phyloP scores from a whole-genome alignment of 2,113 vertebrate species.

The Dicerorhinus sumatrensis region DNA sequence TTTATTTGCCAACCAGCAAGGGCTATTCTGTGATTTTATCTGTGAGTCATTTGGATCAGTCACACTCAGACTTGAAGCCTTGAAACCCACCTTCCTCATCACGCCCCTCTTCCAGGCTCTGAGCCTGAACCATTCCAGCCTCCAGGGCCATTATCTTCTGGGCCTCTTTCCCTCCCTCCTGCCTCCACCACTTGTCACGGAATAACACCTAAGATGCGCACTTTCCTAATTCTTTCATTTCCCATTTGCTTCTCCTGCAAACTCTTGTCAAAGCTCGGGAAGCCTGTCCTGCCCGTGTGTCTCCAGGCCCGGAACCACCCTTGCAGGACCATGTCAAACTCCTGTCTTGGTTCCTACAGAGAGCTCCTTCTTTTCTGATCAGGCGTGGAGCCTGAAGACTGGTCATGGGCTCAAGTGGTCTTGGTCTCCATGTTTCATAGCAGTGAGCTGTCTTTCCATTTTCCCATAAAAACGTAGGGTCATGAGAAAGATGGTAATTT shows the following conservation, averaged over 20 bases:
- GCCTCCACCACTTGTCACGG: background rate
- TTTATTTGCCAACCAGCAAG: background rate
- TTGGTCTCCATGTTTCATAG: background rate
- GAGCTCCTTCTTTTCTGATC: background rate
- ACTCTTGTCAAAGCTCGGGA: background rate
- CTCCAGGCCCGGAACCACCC: background rate
- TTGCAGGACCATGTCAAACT: background rate
- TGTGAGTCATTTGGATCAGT: background rate
- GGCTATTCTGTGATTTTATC: background rate
- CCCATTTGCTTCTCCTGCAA: background rate
- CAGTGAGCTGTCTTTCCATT: background rate
- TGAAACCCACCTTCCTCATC: background rate
- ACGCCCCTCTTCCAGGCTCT: rapidly evolving
- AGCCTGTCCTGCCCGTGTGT: background rate
- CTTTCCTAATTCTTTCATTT: background rate
- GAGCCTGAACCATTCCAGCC: background rate
- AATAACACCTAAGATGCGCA: background rate
- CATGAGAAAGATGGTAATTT: background rate
- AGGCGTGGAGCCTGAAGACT: background rate
- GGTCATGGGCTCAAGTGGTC: background rate
- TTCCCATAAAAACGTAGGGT: background rate
- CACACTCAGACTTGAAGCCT: background rate
- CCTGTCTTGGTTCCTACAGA: background rate
- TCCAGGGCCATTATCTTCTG: background rate
- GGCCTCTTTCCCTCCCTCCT: background rate